A percentile compares a stretch with the other conserved stretches of the same genome.
phyloP scores from a whole-genome alignment of 2,113 vertebrate genomes.

The Aleadryas rufinucha region DNA sequence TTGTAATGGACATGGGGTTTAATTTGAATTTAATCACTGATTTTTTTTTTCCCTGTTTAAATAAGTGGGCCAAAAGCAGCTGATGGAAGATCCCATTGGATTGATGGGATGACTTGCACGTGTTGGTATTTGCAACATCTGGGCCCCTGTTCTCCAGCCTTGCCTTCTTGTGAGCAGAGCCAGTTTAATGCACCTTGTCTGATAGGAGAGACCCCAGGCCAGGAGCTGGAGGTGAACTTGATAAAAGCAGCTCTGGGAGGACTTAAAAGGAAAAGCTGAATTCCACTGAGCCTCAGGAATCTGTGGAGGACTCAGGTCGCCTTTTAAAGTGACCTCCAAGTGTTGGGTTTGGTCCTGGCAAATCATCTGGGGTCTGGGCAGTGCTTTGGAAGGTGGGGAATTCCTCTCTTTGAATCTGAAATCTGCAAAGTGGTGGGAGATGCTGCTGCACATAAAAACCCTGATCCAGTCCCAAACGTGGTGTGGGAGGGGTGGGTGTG shows the following conservation, averaged over 20 bases:
- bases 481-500: not conserved
- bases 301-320: not conserved
- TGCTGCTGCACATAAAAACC: not conserved
- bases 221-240: not conserved
- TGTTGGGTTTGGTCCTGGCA: not conserved
- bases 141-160: not conserved
- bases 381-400: not conserved
- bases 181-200: not conserved
- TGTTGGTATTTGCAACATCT: not conserved
- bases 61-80: not conserved
- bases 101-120: not conserved
- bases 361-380: not conserved
- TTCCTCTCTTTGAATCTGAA: not conserved
- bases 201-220: not conserved
- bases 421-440: not conserved
- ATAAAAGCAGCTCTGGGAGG: not conserved
- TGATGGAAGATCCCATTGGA: not conserved
- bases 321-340: not conserved
- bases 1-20: rapidly evolving
- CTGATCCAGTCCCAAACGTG: rapidly evolving
- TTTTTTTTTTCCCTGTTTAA: not conserved
- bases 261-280: not conserved
- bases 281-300: not conserved
- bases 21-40: not conserved
- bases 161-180: not conserved